Conservation (phyloP, 2,888 invertebrate genomes). For the Gastracanthus pulcherrimus region DNA sequence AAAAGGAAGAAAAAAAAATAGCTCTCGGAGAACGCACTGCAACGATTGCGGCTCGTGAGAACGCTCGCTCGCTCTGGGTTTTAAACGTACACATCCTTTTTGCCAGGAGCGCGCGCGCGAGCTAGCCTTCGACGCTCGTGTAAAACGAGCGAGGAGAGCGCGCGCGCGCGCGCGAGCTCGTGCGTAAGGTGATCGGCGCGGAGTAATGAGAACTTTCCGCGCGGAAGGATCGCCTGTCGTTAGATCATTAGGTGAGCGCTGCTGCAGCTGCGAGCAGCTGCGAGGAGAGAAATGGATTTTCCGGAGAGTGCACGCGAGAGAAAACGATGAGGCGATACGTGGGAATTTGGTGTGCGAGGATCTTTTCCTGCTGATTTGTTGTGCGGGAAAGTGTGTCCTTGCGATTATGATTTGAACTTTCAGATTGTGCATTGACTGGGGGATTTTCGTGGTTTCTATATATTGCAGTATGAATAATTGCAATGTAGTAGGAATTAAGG, state of each 20-base stretch:
- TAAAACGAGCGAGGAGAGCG: background rate
- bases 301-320: background rate
- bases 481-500: no score
- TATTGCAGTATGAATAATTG: no score
- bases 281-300: conserved; percentile 61
- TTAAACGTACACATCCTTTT: conserved; percentile 16
- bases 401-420: no score
- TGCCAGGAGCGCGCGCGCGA: background rate
- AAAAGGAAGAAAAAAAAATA: background rate
- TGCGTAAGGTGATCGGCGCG: conserved; percentile 53
- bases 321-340: background rate
- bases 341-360: background rate
- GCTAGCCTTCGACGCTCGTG: background rate
- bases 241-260: conserved; percentile 55
- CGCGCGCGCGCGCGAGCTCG: background rate
- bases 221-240: conserved; percentile 59
- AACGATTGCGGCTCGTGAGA: conserved; percentile 32
- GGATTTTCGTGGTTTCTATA: no score
- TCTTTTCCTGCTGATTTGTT: background rate
- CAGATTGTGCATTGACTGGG: no score
- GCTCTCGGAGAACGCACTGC: background rate
- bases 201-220: conserved; percentile 60
- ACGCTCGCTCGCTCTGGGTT: background rate
- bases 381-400: no score
- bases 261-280: no score